Percentiles rank a stretch among this genome's conserved stretches.
Conservation (phyloP, 2,888 invertebrate species). For the Eupithecia inturbata region DNA sequence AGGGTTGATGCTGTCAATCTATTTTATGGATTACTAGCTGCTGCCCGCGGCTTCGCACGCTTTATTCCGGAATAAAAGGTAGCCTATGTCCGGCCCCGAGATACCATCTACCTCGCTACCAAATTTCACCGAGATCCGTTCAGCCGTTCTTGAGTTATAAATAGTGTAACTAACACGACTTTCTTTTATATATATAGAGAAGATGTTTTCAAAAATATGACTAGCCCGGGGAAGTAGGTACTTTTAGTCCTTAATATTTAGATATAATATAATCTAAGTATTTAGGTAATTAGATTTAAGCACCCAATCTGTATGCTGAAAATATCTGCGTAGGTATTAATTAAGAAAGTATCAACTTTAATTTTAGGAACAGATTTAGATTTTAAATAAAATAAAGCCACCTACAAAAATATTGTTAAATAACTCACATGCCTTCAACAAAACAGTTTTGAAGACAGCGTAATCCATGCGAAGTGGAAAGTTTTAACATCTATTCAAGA, state of each 20-base stretch:
- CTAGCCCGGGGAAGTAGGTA: not conserved
- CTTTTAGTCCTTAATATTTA: not conserved
- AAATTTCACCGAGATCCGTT: no score
- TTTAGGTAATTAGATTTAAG: not conserved
- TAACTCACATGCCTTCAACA: conserved; percentile 39
- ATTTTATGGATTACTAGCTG: not conserved
- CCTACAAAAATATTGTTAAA: conserved; percentile 10
- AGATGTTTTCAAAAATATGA: not conserved
- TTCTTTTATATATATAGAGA: no score
- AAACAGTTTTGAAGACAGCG: conserved; percentile 35
- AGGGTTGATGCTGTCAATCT: not conserved
- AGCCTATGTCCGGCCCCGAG: no score
- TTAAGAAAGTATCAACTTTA: not conserved
- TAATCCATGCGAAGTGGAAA: conserved; percentile 46
- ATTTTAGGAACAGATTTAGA: not conserved
- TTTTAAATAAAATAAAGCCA: not conserved
- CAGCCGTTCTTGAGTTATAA: no score
- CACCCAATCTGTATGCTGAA: not conserved
- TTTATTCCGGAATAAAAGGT: no score
- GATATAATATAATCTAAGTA: not conserved
- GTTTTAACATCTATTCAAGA: conserved; percentile 43
- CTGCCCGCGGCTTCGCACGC: no score
- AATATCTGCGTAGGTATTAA: not conserved
- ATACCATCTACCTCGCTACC: no score
- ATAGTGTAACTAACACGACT: no score